Evolutionary conservation across 2,113 vertebrate genomes (phyloP), one percentile per base, ranked within the genome.

Genomic region (Syngnathus scovelli): DNA sequence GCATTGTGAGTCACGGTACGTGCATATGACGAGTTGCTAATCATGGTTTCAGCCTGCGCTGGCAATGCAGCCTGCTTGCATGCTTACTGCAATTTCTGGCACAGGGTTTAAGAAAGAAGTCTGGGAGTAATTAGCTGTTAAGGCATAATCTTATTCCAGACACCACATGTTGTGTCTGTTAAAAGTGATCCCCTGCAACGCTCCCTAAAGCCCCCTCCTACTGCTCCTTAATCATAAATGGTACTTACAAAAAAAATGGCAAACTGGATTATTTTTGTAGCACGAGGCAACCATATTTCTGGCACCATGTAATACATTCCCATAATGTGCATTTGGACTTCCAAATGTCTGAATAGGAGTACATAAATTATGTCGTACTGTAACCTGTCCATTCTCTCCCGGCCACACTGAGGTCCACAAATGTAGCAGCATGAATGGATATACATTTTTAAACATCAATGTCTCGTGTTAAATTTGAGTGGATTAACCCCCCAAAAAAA

Each of bases 121-220:
- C 85, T 87, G 87, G 79, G 76, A 85, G 74, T 80, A 85, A 87
- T 87, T 85, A 84, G 73, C 67, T 71, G 68, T 69, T 62, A 66
- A 72, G 75, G 65, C 81, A 77, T 81, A 85, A 86, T 85, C 71
- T 73, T 70, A 67, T 59, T 78, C 74, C 79, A 80, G 84, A 72
- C 80, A 69, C 69, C 72, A 49, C 61, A 21, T 73, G 61, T 77
- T 83, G 75, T 21, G 68, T 75, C 72, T 76, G 67, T 71, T 77
- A 63, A 72, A 78, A 61, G 46, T 61, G 43, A 63, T 4, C 61
- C 65, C 64, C 38, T 18, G 16, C 51, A 6, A 23, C 21, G n/a
- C 41, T 41, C 61, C 41, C 61, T 15, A 23, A 7, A 43, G 39
- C 39, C 60, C 39, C 33, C 21, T 43, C 12, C 58, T 67, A 54